Evolutionary conservation across 2,113 vertebrate genomes (phyloP), one percentile per base, ranked within the genome.

Genomic region (Corapipo altera): DNA sequence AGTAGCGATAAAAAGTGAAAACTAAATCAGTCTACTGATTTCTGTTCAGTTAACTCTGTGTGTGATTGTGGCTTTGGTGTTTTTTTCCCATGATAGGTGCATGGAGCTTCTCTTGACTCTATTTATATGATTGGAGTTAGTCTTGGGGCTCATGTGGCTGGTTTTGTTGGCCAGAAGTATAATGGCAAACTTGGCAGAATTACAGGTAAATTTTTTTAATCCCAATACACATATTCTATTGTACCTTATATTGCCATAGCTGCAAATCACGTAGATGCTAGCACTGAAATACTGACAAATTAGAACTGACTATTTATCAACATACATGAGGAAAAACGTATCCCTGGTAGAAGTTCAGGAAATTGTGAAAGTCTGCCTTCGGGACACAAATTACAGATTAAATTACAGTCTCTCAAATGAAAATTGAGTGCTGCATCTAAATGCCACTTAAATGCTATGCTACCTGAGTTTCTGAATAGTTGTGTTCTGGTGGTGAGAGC

Each of bases 141-240:
- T 87, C 98, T 99, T 67, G 99, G 99, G n/a, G 99, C 99, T 97
- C 99, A 99, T 79, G 88, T 99, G 95, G 98, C 99, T 51, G 99
- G 99, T 64, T 99, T 98, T 72, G 98, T 99, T 41, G 99, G 99
- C 6, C 98, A 99, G 15, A 98, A 97, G 87, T 98, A 99, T 95
- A 96, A 98, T 59, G 99, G 99, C 12, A 98, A 97, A 97, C 96
- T 99, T 62, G 99, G 99, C 76, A 99, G 99, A 93, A 99, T 99
- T 96, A 99, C 99, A 98, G 99, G 99, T 99, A 97, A 98, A 66
- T 11, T n/a, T 75, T 77, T 78, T 94, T 85, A 77, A 48, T 72
- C 41, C 28, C 5, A 7, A 37, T 79, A 39, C 39, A 35, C 21
- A 2, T 65, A 8, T 77, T 95, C 81, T 85, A n/a, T 43, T 17